Conservation (phyloP, 1,140 invertebrate species). For the Venturia canescens region DNA sequence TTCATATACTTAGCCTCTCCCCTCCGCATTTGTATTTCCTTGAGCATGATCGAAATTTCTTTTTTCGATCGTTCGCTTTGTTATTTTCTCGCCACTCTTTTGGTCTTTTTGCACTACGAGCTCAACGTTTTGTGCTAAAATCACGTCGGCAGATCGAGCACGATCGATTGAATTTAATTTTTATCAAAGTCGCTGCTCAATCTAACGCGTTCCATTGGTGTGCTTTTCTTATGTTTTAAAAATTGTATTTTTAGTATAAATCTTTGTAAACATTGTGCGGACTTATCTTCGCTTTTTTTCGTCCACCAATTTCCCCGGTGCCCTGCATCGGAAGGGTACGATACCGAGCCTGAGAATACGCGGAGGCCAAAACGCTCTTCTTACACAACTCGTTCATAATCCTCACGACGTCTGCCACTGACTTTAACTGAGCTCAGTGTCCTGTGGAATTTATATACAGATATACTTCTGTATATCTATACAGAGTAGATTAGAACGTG, state of each 20-base stretch:
- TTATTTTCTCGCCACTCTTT: background rate
- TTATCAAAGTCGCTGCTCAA: no score
- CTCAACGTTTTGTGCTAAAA: no score
- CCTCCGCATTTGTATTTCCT: slow-evolving; percentile 7
- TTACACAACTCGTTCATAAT: slow-evolving; percentile 36
- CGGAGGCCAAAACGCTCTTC: background rate
- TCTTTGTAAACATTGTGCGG: background rate
- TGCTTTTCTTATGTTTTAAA: no score
- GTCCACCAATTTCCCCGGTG: background rate
- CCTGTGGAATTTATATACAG: slow-evolving; percentile 18
- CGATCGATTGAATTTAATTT: no score
- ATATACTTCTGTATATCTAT: background rate
- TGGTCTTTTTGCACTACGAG: no score
- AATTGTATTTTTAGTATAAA: background rate
- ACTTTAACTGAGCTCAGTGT: slow-evolving; percentile 62
- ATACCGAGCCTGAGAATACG: background rate
- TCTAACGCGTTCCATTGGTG: no score
- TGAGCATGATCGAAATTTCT: background rate
- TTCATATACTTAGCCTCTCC: background rate
- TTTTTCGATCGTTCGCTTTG: background rate
- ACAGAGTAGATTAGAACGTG: background rate
- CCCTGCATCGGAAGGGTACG: background rate
- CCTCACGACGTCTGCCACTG: slow-evolving; percentile 57
- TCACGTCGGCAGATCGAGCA: no score
- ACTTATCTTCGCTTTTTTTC: background rate